A percentile compares a stretch with the other conserved stretches of the same genome.
phyloP scores from a whole-genome alignment of 2,888 invertebrate species.

The Candidula unifasciata region DNA sequence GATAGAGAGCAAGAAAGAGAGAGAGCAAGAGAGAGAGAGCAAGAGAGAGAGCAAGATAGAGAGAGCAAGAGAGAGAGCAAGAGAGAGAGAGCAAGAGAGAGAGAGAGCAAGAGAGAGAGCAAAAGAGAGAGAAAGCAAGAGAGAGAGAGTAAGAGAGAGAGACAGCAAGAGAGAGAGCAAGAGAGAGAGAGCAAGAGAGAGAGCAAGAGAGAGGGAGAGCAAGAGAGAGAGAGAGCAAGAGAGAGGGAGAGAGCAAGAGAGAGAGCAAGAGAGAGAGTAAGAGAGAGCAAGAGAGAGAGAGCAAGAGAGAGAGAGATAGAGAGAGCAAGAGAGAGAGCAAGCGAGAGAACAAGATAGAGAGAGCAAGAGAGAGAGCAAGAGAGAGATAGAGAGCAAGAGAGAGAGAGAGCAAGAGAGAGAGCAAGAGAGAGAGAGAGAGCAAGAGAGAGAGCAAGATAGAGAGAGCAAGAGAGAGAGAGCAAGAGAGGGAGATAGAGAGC shows the following conservation, averaged over 20 bases:
- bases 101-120: slow-evolving; percentile 13
- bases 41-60: too few relatives aligned
- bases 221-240: background rate
- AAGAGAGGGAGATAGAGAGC: slow-evolving; percentile 17
- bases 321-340: slow-evolving; percentile 19
- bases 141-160: slow-evolving; percentile 7
- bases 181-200: slow-evolving; percentile 15
- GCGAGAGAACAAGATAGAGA: too few relatives aligned
- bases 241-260: slow-evolving; percentile 21
- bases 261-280: slow-evolving; percentile 11
- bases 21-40: slow-evolving; percentile 7
- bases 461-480: slow-evolving; percentile 1
- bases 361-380: slow-evolving; percentile 14
- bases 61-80: slow-evolving; percentile 1
- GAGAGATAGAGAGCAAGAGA: slow-evolving; percentile 5
- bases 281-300: background rate
- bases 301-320: slow-evolving; percentile 6
- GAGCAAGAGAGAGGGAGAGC: slow-evolving; percentile 6
- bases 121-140: background rate
- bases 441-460: background rate
- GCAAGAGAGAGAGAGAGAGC: slow-evolving; percentile 21
- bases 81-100: slow-evolving; percentile 12
- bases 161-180: slow-evolving; percentile 23
- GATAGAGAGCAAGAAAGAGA: slow-evolving; percentile 21
- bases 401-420: slow-evolving; percentile 11